Conservation (phyloP, 2,113 vertebrate genomes). For the Setophaga kirtlandii region DNA sequence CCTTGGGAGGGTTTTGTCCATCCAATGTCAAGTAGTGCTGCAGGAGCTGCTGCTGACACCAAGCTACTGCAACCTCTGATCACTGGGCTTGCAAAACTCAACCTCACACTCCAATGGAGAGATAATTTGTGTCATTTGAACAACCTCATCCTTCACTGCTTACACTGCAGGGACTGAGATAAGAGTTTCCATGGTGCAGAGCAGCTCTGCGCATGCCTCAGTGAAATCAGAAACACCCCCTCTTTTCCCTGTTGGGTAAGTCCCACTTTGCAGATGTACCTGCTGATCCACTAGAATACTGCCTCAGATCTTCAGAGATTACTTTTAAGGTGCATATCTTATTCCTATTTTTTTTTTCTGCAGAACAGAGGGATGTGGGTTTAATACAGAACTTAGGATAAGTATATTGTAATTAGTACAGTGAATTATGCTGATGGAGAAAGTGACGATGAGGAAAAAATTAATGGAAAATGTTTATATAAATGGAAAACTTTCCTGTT, state of each 20-base stretch:
- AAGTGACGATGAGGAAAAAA: background rate
- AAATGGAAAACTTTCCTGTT: background rate
- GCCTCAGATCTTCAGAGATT: background rate
- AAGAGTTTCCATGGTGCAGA: slow-evolving; percentile 40
- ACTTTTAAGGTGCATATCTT: background rate
- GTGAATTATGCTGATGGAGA: background rate
- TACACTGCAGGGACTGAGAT: background rate
- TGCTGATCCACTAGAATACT: background rate
- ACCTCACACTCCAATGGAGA: background rate
- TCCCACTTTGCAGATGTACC: background rate
- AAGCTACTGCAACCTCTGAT: background rate
- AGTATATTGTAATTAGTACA: background rate
- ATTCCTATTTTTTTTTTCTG: background rate
- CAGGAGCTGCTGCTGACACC: background rate
- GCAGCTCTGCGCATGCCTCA: background rate
- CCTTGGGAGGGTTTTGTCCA: background rate
- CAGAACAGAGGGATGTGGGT: background rate
- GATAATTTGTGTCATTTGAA: slow-evolving; percentile 1
- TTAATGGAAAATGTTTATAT: background rate
- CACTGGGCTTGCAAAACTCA: background rate
- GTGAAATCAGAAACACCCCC: background rate
- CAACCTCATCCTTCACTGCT: background rate
- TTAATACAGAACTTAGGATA: background rate
- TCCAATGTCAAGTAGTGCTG: background rate
- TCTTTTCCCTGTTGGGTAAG: background rate